These are phyloP conservation scores for Porites evermanni DNA, from an alignment of 92 coral and sea anemone genomes.

Conservation along the genomic window DNA sequence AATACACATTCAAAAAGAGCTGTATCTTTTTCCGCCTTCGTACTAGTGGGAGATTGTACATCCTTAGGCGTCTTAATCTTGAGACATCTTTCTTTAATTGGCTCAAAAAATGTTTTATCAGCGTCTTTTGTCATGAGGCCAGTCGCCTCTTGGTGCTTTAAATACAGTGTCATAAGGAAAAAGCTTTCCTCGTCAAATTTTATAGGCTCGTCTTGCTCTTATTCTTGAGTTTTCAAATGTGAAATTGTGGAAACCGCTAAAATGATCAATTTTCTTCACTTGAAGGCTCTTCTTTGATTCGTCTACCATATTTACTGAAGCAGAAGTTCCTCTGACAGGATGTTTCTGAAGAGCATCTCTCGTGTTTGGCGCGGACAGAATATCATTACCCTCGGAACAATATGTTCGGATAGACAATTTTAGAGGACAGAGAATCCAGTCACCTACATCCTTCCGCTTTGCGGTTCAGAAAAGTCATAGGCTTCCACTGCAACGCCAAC, in stretches of 20 bases:
- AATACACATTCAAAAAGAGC: constrained; percentile 31
- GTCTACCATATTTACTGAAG: constrained; percentile 53
- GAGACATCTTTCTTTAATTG: not conserved
- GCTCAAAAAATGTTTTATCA: no score
- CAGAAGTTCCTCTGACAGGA: constrained; percentile 49
- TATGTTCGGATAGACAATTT: not conserved
- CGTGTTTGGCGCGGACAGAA: constrained; percentile 33
- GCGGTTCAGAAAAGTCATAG: constrained; percentile 8
- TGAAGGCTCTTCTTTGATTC: constrained; percentile 40
- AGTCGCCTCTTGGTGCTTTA: constrained; percentile 69
- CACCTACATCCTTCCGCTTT: not conserved
- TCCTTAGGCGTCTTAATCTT: not conserved
- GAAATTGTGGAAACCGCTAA: constrained; percentile 72
- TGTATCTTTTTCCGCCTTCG: not conserved
- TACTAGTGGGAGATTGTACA: no score
- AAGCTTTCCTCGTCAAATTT: not conserved
- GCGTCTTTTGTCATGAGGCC: constrained; percentile 51
- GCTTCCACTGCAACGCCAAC: not conserved
- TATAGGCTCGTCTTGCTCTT: constrained; percentile 55
- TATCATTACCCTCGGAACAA: constrained; percentile 35
- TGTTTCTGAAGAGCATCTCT: constrained; percentile 41
- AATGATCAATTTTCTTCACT: constrained; percentile 57
- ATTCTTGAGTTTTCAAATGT: constrained; percentile 51
- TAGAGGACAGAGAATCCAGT: constrained; percentile 9
- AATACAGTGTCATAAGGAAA: constrained; percentile 45